Conservation (phyloP, 1,140 invertebrate genomes). For the Drosophila repleta region DNA sequence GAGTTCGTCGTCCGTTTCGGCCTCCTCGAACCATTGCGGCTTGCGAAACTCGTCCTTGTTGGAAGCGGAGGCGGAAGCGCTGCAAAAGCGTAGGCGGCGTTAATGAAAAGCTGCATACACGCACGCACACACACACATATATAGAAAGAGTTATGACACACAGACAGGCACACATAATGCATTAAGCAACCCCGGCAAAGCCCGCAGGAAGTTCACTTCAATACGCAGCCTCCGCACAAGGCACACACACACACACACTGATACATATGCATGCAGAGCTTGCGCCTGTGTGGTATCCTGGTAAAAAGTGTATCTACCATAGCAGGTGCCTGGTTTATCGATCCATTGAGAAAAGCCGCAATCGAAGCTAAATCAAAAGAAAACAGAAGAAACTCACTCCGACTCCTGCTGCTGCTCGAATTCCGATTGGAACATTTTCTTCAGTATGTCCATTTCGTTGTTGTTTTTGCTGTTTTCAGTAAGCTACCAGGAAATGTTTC, state of each 20-base stretch:
- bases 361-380: slow-evolving; percentile 14
- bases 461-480: slow-evolving; percentile 16
- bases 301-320: slow-evolving; percentile 74
- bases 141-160: slow-evolving; percentile 3
- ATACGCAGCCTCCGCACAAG: slow-evolving; percentile 69
- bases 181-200: not conserved
- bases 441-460: slow-evolving; percentile 74
- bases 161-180: not conserved
- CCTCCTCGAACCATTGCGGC: slow-evolving; percentile 82
- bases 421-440: slow-evolving; percentile 79
- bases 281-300: slow-evolving; percentile 62
- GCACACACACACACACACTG: slow-evolving; percentile 35
- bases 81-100: slow-evolving; percentile 12
- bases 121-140: slow-evolving; percentile 15
- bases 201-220: slow-evolving; percentile 34
- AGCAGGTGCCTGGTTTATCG: slow-evolving; percentile 64
- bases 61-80: slow-evolving; percentile 54
- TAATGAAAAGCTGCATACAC: slow-evolving; percentile 3
- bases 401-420: slow-evolving; percentile 56
- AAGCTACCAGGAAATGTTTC: not conserved
- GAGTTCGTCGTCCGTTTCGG: slow-evolving; percentile 82
- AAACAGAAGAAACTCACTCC: slow-evolving; percentile 61
- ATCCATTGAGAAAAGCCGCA: slow-evolving; percentile 42
- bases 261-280: slow-evolving; percentile 26
- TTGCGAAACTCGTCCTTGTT: slow-evolving; percentile 82